phyloP scores from a whole-genome alignment of 2,797 vertebrate genomes.

The Schizopygopsis malacanthus region DNA sequence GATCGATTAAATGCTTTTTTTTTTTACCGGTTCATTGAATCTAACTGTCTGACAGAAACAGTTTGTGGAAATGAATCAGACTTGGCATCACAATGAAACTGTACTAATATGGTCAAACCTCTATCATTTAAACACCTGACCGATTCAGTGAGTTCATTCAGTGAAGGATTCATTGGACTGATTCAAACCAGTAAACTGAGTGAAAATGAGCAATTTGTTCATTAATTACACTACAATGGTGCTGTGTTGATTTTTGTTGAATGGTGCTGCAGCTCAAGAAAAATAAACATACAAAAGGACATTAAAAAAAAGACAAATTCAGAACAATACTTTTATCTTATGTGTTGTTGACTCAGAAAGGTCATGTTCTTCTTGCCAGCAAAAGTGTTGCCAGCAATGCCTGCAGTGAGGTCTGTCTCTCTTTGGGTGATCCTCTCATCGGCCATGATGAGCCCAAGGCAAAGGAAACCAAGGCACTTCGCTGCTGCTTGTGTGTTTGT shows the following conservation, averaged over 20 bases:
- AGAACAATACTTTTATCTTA: background rate
- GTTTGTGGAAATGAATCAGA: no score
- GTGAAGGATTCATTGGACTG: background rate
- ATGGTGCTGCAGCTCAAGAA: background rate
- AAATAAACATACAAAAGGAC: background rate
- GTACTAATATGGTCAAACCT: background rate
- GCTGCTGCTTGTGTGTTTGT: conserved; percentile 57
- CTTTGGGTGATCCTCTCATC: conserved; percentile 41
- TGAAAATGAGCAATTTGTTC: background rate
- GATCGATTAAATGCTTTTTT: no score
- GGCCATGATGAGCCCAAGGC: conserved; percentile 48
- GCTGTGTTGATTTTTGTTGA: background rate
- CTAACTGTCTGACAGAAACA: no score
- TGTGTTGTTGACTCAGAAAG: conserved; percentile 50
- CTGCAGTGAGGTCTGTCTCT: conserved; percentile 31
- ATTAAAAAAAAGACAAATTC: no score
- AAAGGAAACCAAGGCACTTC: conserved; percentile 58
- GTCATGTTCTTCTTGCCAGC: background rate
- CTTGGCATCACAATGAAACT: background rate
- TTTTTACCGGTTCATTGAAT: no score
- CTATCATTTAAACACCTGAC: background rate
- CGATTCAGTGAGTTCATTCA: background rate
- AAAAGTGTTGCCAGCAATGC: conserved; percentile 42
- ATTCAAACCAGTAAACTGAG: background rate
- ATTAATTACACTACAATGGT: background rate